Evolutionary conservation across 2,888 invertebrate genomes (phyloP).

Genomic region (Epinotia ramella): DNA sequence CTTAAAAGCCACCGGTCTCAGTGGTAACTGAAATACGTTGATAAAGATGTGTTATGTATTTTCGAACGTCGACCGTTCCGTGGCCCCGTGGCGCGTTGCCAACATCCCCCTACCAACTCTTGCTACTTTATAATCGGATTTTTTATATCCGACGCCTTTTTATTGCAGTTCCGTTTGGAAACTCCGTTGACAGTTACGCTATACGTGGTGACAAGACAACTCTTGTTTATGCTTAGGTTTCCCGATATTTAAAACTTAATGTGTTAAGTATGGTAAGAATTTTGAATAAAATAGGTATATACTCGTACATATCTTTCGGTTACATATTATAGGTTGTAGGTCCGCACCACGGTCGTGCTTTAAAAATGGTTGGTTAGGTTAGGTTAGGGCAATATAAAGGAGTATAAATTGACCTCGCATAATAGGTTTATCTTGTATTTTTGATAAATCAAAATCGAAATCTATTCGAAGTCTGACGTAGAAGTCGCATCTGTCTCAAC

Average conservation of each 20-base stretch:
- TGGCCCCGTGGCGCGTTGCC: constrained; percentile 31
- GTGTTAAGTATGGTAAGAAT: background rate
- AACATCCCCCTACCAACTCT: constrained; percentile 34
- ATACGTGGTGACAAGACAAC: constrained; percentile 19
- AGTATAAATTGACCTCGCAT: too few species aligned
- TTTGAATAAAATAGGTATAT: too few species aligned
- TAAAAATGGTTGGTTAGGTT: too few species aligned
- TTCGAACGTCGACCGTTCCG: constrained; percentile 7
- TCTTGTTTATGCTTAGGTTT: constrained; percentile 8
- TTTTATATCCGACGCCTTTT: constrained; percentile 32
- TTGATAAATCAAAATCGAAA: too few species aligned
- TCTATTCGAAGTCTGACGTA: too few species aligned
- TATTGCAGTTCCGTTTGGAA: constrained; percentile 26
- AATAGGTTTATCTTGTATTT: too few species aligned
- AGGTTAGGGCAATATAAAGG: too few species aligned
- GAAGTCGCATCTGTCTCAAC: too few species aligned
- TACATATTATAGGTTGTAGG: too few species aligned
- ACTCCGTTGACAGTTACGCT: constrained; percentile 24
- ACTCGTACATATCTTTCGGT: too few species aligned
- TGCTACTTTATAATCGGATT: constrained; percentile 39
- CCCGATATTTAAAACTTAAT: background rate
- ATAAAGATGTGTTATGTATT: constrained; percentile 29
- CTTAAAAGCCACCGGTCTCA: background rate
- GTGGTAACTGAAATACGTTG: constrained; percentile 11
- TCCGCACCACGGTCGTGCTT: too few species aligned